A percentile compares a stretch with the other conserved stretches of the same genome.
phyloP scores from a whole-genome alignment of 2,888 invertebrate genomes.

The Rambutsinella grinnellia region DNA sequence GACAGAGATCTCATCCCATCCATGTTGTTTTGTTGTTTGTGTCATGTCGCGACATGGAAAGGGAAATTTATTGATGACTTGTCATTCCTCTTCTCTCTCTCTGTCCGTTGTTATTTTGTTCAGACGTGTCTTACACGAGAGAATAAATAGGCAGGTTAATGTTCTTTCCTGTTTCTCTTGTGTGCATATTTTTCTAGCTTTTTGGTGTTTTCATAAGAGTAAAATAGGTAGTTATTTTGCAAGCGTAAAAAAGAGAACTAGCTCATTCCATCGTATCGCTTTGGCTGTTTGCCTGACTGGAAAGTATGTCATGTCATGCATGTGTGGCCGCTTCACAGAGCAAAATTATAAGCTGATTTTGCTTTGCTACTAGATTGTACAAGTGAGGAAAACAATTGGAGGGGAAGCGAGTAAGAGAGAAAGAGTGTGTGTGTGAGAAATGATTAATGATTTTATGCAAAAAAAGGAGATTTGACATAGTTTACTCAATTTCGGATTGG shows the following conservation, averaged over 20 bases:
- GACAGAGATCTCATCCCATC: too few relatives aligned
- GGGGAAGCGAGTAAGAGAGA: neutral
- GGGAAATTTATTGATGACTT: constrained; percentile 27
- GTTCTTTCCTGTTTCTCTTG: neutral
- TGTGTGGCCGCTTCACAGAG: too few relatives aligned
- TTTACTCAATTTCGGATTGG: neutral
- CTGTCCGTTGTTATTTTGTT: neutral
- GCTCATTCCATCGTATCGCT: neutral
- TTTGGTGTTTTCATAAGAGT: neutral
- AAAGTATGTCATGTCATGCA: constrained; percentile 28
- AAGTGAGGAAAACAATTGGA: neutral
- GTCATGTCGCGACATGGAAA: too few relatives aligned
- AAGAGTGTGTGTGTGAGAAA: neutral
- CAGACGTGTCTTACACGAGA: neutral
- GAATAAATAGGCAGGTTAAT: neutral
- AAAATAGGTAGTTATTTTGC: neutral
- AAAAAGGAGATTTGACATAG: neutral
- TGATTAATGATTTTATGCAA: too few relatives aligned
- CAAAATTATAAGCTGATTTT: neutral
- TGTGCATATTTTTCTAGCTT: neutral
- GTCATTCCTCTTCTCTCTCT: constrained; percentile 13
- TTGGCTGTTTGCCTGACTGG: constrained; percentile 6
- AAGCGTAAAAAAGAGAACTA: neutral
- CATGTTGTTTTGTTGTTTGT: too few relatives aligned
- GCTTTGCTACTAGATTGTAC: neutral